Conservation (phyloP, 1,140 invertebrate genomes). For the Drosophila sucinea region DNA sequence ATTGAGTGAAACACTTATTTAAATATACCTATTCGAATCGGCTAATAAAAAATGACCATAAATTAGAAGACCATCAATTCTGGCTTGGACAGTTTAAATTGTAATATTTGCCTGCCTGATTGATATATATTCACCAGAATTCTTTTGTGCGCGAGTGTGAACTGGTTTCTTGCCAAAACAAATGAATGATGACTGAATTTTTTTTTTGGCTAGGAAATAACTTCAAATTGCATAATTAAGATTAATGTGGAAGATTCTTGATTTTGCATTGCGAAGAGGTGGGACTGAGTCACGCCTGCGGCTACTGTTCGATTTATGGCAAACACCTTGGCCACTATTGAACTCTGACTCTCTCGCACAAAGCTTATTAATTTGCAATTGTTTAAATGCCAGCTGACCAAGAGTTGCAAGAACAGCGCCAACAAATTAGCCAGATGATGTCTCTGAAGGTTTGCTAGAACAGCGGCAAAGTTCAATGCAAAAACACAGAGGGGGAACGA, state of each 20-base stretch:
- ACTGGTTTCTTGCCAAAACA: slow-evolving; percentile 48
- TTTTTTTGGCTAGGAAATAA: slow-evolving; percentile 39
- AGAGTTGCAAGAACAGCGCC: slow-evolving; percentile 14
- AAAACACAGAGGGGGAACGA: slow-evolving; percentile 19
- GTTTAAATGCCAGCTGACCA: slow-evolving; percentile 61
- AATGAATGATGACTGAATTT: background rate
- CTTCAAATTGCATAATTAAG: slow-evolving; percentile 41
- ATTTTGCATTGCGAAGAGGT: slow-evolving; percentile 12
- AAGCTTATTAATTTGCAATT: slow-evolving; percentile 73
- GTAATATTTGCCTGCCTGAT: slow-evolving; percentile 39
- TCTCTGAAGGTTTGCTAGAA: slow-evolving; percentile 48
- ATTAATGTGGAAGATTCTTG: slow-evolving; percentile 34
- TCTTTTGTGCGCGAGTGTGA: slow-evolving; percentile 30
- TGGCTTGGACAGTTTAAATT: slow-evolving; percentile 44
- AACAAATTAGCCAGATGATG: slow-evolving; percentile 49
- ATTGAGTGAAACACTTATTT: slow-evolving; percentile 34
- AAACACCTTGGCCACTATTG: slow-evolving; percentile 42
- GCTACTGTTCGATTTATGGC: slow-evolving; percentile 43
- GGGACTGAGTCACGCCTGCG: slow-evolving; percentile 33
- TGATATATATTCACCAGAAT: slow-evolving; percentile 43
- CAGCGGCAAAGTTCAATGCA: slow-evolving; percentile 69
- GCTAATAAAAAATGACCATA: slow-evolving; percentile 55
- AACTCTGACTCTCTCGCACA: slow-evolving; percentile 46
- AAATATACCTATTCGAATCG: slow-evolving; percentile 35
- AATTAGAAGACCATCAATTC: slow-evolving; percentile 56